Evolutionary conservation across 1,140 invertebrate genomes (phyloP).

Genomic region (Rhysida immarginata): DNA sequence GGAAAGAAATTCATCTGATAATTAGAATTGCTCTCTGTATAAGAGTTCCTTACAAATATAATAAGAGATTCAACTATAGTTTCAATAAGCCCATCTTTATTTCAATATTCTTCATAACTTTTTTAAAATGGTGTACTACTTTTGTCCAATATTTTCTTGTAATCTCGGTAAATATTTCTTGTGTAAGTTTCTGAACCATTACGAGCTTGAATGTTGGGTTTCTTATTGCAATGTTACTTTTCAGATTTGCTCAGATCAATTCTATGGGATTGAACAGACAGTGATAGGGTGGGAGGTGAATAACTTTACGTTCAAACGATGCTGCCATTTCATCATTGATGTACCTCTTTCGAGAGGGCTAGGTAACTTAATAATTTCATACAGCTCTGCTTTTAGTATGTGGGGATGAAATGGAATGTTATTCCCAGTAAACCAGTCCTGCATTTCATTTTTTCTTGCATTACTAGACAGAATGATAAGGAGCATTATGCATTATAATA

Average conservation of each 20-base stretch:
- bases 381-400: neutral
- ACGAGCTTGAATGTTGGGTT: neutral
- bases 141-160: constrained; percentile 2
- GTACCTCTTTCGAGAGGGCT: neutral
- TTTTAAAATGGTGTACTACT: neutral
- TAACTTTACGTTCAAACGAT: constrained; percentile 13
- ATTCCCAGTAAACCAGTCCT: neutral
- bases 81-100: neutral
- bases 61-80: neutral
- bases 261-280: constrained; percentile 27
- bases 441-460: neutral
- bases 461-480: neutral
- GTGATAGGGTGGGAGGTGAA: constrained; percentile 26
- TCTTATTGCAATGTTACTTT: constrained; percentile 16
- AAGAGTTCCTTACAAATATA: neutral
- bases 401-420: neutral
- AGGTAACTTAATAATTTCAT: neutral
- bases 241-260: constrained; percentile 22
- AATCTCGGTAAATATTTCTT: neutral
- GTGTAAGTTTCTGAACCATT: neutral
- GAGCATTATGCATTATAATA: neutral
- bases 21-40: neutral
- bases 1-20: neutral
- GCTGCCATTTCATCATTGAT: constrained; percentile 16
- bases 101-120: neutral